These are phyloP conservation scores for Priocnemis perturbator DNA, from an alignment of 2,888 invertebrate genomes.

Conservation along the genomic window DNA sequence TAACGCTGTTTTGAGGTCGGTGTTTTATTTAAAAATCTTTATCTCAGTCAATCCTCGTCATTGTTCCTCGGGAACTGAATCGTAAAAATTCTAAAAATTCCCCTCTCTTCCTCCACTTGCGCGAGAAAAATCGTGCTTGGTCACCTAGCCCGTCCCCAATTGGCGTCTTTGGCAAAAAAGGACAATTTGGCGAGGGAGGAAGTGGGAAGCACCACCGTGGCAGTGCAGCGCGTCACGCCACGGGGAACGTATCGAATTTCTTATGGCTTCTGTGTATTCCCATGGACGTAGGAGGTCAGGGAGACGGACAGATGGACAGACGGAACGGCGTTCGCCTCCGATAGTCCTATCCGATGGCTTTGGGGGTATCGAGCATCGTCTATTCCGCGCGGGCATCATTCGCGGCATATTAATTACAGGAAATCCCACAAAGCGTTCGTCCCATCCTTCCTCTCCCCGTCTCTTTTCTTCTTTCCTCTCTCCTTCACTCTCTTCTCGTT, in stretches of 20 bases:
- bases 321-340: slow-evolving; percentile 26
- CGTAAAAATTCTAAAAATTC: too few relatives aligned
- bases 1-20: too few relatives aligned
- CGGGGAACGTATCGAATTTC: slow-evolving; percentile 73
- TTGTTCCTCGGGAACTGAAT: too few relatives aligned
- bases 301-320: slow-evolving; percentile 1
- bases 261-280: slow-evolving; percentile 75
- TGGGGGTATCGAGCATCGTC: slow-evolving; percentile 47
- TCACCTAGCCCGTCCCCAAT: background rate
- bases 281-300: slow-evolving; percentile 56
- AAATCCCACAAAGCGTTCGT: slow-evolving; percentile 64
- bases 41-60: too few relatives aligned
- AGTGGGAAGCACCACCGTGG: slow-evolving; percentile 74
- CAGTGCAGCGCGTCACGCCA: slow-evolving; percentile 58
- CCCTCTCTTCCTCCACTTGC: too few relatives aligned
- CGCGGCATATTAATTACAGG: slow-evolving; percentile 72
- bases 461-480: slow-evolving; percentile 12
- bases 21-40: too few relatives aligned
- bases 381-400: slow-evolving; percentile 55
- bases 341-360: slow-evolving; percentile 53
- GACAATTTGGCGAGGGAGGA: slow-evolving; percentile 65
- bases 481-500: background rate
- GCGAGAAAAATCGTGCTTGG: too few relatives aligned
- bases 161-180: slow-evolving; percentile 6
- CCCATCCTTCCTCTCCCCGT: slow-evolving; percentile 3